Evolutionary conservation across 2,888 invertebrate genomes (phyloP).

Genomic region (Rhimphoctona megacephalus): DNA sequence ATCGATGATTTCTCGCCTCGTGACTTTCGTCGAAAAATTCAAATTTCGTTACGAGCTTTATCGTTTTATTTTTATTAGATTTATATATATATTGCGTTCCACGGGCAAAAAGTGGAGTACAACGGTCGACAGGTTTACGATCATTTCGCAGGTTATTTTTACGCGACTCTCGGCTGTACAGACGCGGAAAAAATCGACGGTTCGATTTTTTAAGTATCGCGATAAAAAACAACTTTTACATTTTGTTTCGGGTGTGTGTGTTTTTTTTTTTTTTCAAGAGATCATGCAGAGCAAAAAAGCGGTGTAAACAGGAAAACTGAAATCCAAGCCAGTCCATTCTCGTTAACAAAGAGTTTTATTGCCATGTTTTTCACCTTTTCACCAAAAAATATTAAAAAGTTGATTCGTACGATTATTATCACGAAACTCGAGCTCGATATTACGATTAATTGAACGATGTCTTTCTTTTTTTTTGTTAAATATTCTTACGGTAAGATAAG

Average conservation of each 20-base stretch:
- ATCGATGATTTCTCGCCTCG: background rate
- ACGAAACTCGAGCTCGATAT: background rate
- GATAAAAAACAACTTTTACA: background rate
- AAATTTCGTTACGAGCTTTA: background rate
- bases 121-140: background rate
- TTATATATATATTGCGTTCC: too few relatives aligned
- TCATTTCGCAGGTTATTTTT: slow-evolving; percentile 19
- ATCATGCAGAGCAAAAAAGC: background rate
- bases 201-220: background rate
- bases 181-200: slow-evolving; percentile 1
- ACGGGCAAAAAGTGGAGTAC: background rate
- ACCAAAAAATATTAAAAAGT: background rate
- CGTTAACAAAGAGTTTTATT: background rate
- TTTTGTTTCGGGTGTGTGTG: background rate
- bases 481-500: slow-evolving; percentile 2
- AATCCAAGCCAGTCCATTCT: background rate
- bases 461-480: background rate
- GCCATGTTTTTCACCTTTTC: too few relatives aligned
- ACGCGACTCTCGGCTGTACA: background rate
- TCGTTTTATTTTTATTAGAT: background rate
- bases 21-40: background rate
- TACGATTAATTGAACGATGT: slow-evolving; percentile 14
- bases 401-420: background rate
- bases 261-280: background rate
- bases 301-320: background rate